These are phyloP conservation scores for Stichodactyla helianthus DNA, from an alignment of 64 coral and sea anemone species.

Conservation along the genomic window DNA sequence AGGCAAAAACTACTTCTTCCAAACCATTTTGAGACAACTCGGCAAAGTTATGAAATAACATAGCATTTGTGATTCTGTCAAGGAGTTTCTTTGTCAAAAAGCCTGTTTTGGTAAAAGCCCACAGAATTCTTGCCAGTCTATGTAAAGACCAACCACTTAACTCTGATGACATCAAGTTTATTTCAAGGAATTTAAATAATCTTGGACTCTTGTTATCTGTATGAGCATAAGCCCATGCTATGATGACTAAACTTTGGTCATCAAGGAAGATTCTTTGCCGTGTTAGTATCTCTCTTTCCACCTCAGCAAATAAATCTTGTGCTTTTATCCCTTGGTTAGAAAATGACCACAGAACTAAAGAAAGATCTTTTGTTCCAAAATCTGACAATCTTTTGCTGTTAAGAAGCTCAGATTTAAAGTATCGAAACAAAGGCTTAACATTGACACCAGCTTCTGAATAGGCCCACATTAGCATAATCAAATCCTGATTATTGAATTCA, in stretches of 20 bases:
- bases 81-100: background rate
- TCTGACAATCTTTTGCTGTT: background rate
- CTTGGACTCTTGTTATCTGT: conserved; percentile 16
- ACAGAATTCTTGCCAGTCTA: conserved; percentile 8
- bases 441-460: conserved; percentile 7
- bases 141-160: background rate
- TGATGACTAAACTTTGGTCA: conserved; percentile 24
- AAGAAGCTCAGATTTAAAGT: conserved; percentile 27
- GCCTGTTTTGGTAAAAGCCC: conserved; percentile 27
- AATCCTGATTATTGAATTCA: conserved; percentile 23
- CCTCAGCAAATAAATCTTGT: conserved; percentile 13
- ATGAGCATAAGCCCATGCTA: conserved; percentile 16
- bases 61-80: background rate
- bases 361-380: conserved; percentile 8
- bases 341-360: conserved; percentile 18
- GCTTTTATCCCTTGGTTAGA: conserved; percentile 27
- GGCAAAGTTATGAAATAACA: background rate
- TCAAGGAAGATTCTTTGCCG: background rate
- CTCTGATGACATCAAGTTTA: background rate
- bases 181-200: conserved; percentile 11
- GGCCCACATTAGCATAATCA: conserved; percentile 20
- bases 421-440: conserved; percentile 22
- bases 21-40: background rate
- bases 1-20: conserved; percentile 10
- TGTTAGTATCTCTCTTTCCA: conserved; percentile 17